These are phyloP conservation scores for Hyposmocoma kahamanoa DNA, from an alignment of 1,140 invertebrate genomes.

Conservation along the genomic window DNA sequence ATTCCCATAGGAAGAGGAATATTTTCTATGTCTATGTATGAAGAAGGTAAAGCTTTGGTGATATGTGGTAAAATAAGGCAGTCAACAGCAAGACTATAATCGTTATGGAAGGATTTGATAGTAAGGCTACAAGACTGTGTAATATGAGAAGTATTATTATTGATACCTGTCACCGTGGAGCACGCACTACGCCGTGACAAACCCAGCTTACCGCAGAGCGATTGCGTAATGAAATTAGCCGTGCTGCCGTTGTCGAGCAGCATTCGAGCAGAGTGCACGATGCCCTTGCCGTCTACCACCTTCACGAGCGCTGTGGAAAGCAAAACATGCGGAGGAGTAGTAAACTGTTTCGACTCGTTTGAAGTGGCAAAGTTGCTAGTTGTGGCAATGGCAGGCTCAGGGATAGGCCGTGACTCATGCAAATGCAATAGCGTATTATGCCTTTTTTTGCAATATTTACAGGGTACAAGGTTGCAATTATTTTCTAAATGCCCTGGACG, in stretches of 20 bases:
- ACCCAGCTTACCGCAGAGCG: slow-evolving; percentile 5
- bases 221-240: slow-evolving; percentile 1
- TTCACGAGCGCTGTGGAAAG: slow-evolving; percentile 11
- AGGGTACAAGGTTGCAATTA: too few species aligned
- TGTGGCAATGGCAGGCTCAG: too few species aligned
- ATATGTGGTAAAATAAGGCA: slow-evolving; percentile 4
- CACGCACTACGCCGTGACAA: not conserved
- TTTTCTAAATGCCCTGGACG: slow-evolving; percentile 8
- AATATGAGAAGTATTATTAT: not conserved
- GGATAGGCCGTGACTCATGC: too few species aligned
- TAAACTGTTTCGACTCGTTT: not conserved
- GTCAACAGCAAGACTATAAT: slow-evolving; percentile 1
- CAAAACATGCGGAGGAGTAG: slow-evolving; percentile 5
- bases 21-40: not conserved
- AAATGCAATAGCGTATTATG: too few species aligned
- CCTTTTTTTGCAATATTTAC: too few species aligned
- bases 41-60: not conserved
- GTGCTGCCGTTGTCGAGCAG: slow-evolving; percentile 7
- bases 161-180: slow-evolving; percentile 7
- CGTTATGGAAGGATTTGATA: not conserved
- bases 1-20: slow-evolving; percentile 1
- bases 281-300: slow-evolving; percentile 2
- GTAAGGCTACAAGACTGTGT: slow-evolving; percentile 8
- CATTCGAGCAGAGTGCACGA: not conserved
- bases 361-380: not conserved